Base-by-base conservation (phyloP, 2,888 invertebrate genomes). In the Drosophila anceps region DNA sequence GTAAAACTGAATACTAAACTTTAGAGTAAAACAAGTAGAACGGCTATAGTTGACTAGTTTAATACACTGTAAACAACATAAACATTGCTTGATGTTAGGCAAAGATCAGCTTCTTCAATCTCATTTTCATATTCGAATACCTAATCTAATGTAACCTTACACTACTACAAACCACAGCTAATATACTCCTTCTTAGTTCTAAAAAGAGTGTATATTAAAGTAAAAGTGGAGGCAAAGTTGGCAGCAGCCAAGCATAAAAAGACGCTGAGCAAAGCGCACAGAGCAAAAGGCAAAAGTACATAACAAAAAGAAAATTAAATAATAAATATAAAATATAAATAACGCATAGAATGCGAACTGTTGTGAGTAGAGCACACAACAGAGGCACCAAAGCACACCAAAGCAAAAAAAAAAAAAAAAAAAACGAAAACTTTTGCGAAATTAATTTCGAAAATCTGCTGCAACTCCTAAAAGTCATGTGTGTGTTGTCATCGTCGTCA, bases 301-400 rank as follows among this genome's bases (percentile, higher is more conserved):
- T 66, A 82, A 73, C 63, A 86, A 68, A 73, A 71, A 64, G 76
- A 63, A 88, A 87, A 84, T 84, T 88, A 89, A 84, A 84, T 84
- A 84, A 84, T 89, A 84, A 84, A 89, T 89, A 84, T 78, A 84
- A 87, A 88, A 83, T 84, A 79, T 81, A 78, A 79, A 89, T 77
- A 83, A 81, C 71, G 77, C 81, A 82, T 66, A 80, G 76, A 71
- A 82, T 64, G 87, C 66, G 72, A 79, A 60, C 60, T 60, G 54
- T n/a, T 63, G n/a, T n/a, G 27, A 54, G 54, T 27, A n/a, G 37
- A 2, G 39, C 24, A 33, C 24, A 33, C 15, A 60, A 53, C 37
- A 13, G 13, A 10, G 12, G 27, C 55, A 51, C 51, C 63, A 62
- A 48, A 15, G 31, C 12, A 50, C 12, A 50, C 18, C 27, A n/a